Base-by-base conservation (phyloP, 2,113 vertebrate species). In the Sphaerodactylus townsendi region DNA sequence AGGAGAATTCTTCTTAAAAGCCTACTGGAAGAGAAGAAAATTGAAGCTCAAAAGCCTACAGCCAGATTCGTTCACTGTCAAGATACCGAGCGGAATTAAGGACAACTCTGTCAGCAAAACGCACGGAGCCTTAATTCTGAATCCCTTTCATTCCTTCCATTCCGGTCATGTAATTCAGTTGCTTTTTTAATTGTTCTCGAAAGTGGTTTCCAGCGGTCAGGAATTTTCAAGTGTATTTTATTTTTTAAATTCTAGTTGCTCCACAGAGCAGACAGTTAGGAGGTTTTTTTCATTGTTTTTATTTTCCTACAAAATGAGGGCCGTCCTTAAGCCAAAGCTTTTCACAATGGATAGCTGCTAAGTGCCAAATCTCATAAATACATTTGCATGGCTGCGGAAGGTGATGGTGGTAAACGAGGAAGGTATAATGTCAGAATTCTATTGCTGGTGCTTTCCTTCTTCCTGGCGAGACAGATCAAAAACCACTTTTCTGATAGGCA, bases 11-110 rank as follows among this genome's bases (percentile, higher is more conserved):
- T 30, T 71, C 56, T 69, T 0, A 0, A 85, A 75, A 84, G 81
- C n/a, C 14, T 81, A 2, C 72, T 1, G 76, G 48, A 0, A 83
- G 83, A 93, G 59, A 87, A 87, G 91, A 53, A 75, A 83, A 88
- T 84, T 91, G 88, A 86, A 90, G 86, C 88, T 91, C 90, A 92
- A 86, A 77, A 82, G 82, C 81, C 79, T n/a, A 73, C 83, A 81
- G 90, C 69, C 78, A 75, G 62, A 74, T 79, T 86, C 84, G 59
- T 56, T 39, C 21, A 11, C 21, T 53, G 33, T 86, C 85, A 81
- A 82, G 80, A 79, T 86, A 85, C 82, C 79, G 79, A 84, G 92
- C 91, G 89, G 89, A 92, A 91, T 93, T 88, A 92, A 90, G 87
- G 92, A 82, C 89, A 88, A 85, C 82, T 81, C 83, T 90, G 87